A percentile compares a stretch with the other conserved stretches of the same genome.
These are phyloP conservation scores for Physocephala rufipes DNA, from an alignment of 2,888 invertebrate species.

Conservation along the genomic window DNA sequence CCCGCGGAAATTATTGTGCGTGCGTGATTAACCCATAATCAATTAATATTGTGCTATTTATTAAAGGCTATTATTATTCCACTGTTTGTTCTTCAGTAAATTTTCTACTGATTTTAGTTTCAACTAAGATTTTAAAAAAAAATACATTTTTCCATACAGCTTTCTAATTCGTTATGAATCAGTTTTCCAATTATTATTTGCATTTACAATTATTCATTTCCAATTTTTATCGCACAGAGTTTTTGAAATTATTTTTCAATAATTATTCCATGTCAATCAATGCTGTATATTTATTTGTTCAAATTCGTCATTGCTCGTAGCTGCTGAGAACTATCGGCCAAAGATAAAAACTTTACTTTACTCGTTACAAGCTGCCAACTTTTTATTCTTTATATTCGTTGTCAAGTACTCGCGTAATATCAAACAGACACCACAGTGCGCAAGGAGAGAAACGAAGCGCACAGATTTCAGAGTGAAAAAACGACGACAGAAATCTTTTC, in stretches of 20 bases:
- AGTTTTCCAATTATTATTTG: neutral
- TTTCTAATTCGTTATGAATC: neutral
- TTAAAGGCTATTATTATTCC: conserved; percentile 17
- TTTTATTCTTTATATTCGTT: conserved; percentile 24
- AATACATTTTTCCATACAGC: neutral
- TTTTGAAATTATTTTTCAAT: conserved; percentile 19
- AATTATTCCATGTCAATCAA: conserved; percentile 7
- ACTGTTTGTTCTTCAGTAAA: no score
- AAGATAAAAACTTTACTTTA: conserved; percentile 36
- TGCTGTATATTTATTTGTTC: neutral
- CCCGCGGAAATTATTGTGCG: conserved; percentile 10
- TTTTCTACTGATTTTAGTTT: no score
- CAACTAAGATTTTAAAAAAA: no score
- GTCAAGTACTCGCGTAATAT: conserved; percentile 39
- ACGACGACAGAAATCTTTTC: conserved; percentile 60
- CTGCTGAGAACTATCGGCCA: conserved; percentile 14
- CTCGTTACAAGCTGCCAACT: conserved; percentile 36
- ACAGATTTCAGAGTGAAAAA: conserved; percentile 53
- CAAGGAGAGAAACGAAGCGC: conserved; percentile 59
- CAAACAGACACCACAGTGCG: conserved; percentile 48
- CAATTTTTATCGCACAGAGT: neutral
- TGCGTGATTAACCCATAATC: neutral
- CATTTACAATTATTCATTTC: neutral
- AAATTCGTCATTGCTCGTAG: neutral
- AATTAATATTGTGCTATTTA: conserved; percentile 21